Percentiles rank a stretch among this genome's conserved stretches.
These are phyloP conservation scores for Cyphomyrus discorhynchus DNA, from an alignment of 2,113 vertebrate species.

Conservation along the genomic window DNA sequence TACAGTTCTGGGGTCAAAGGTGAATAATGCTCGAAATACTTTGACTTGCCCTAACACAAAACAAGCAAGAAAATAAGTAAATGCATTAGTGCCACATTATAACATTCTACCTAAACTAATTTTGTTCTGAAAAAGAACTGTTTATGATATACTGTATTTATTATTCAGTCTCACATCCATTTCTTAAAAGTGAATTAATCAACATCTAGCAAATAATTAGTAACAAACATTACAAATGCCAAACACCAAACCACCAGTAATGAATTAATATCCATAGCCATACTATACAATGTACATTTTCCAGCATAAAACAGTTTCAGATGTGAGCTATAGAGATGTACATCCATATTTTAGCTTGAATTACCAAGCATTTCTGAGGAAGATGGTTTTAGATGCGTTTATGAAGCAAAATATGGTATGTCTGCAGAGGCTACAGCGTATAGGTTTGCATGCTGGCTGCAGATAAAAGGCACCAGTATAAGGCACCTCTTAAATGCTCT, in stretches of 20 bases:
- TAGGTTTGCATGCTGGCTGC: neutral
- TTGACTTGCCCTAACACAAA: slow-evolving; percentile 81
- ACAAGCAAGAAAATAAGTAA: neutral
- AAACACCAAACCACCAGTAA: neutral
- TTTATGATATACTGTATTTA: neutral
- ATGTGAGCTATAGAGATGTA: neutral
- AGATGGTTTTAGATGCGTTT: neutral
- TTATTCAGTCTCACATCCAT: neutral
- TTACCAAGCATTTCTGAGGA: neutral
- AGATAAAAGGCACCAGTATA: neutral
- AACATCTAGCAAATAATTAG: neutral
- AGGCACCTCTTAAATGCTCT: neutral
- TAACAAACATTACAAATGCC: neutral
- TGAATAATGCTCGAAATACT: slow-evolving; percentile 89
- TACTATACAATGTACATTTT: neutral
- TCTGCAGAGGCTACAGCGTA: neutral
- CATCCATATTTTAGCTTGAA: neutral
- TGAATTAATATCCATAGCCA: neutral
- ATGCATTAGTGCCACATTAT: neutral
- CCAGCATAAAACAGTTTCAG: neutral
- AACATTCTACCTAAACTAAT: neutral
- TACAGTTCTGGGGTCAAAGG: slow-evolving; percentile 94
- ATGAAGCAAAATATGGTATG: neutral
- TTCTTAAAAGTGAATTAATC: neutral
- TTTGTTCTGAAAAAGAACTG: neutral